Evolutionary conservation across 2,113 vertebrate genomes (phyloP).

Genomic region (Balaeniceps rex): DNA sequence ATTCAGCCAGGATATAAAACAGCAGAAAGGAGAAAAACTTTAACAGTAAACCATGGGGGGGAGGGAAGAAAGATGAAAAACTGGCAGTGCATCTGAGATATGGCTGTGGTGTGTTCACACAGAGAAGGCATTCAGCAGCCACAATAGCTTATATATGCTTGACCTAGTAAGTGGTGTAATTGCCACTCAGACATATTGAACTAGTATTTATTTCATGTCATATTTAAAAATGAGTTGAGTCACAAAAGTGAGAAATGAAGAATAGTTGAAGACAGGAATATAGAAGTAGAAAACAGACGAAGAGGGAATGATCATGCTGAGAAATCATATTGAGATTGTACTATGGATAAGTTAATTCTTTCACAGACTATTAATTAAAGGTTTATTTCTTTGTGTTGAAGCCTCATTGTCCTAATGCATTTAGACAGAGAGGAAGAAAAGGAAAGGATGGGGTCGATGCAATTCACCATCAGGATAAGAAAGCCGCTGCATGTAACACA

Average conservation of each 20-base stretch:
- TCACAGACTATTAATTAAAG: neutral
- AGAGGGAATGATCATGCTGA: neutral
- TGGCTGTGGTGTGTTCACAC: neutral
- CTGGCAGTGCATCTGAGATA: neutral
- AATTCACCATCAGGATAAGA: neutral
- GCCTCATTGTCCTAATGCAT: neutral
- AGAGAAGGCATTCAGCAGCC: neutral
- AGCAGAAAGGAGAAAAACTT: neutral
- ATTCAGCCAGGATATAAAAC: neutral
- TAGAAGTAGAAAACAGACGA: neutral
- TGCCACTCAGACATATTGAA: neutral
- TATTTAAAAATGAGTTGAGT: neutral
- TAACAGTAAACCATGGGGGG: neutral
- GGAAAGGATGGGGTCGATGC: neutral
- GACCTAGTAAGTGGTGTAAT: slow-evolving; percentile 2
- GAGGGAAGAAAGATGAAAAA: neutral
- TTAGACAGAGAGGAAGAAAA: neutral
- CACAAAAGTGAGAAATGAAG: neutral
- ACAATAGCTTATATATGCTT: neutral
- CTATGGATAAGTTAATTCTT: neutral
- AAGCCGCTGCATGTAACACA: neutral
- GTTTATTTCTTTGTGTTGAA: slow-evolving; percentile 17
- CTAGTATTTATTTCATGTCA: neutral
- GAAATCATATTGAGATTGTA: neutral
- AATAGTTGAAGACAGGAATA: neutral